A percentile compares a stretch with the other conserved stretches of the same genome.
Conservation (phyloP, 2,797 vertebrate genomes). For the Sylvilagus floridanus region DNA sequence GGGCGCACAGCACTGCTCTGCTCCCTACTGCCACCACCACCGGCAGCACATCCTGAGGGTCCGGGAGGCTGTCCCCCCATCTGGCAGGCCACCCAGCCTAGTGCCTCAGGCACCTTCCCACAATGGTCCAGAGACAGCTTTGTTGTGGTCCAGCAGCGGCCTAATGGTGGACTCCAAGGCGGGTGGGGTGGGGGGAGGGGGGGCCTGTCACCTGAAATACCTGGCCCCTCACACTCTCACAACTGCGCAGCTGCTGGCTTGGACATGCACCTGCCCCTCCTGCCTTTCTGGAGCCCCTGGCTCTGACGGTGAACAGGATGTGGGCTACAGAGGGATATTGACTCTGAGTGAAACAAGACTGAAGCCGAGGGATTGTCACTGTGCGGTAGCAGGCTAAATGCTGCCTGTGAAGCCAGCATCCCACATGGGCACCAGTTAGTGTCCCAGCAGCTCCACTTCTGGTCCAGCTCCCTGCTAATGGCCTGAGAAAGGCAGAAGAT, state of each 20-base stretch:
- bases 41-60: background rate
- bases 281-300: no score
- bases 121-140: background rate
- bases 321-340: background rate
- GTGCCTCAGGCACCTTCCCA: background rate
- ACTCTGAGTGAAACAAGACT: background rate
- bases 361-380: no score
- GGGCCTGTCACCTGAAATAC: fast-evolving
- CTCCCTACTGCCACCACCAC: background rate
- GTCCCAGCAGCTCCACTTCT: no score
- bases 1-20: background rate
- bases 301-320: background rate
- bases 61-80: background rate
- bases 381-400: no score
- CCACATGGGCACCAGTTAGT: no score
- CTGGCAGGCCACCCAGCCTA: background rate
- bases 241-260: no score
- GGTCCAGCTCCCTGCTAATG: no score
- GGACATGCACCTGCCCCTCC: no score
- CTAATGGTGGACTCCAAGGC: background rate
- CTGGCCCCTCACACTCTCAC: no score
- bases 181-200: background rate
- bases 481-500: no score
- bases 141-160: background rate
- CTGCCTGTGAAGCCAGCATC: no score